Evolutionary conservation across 1,140 invertebrate species (phyloP).

Genomic region (Hestina assimilis): DNA sequence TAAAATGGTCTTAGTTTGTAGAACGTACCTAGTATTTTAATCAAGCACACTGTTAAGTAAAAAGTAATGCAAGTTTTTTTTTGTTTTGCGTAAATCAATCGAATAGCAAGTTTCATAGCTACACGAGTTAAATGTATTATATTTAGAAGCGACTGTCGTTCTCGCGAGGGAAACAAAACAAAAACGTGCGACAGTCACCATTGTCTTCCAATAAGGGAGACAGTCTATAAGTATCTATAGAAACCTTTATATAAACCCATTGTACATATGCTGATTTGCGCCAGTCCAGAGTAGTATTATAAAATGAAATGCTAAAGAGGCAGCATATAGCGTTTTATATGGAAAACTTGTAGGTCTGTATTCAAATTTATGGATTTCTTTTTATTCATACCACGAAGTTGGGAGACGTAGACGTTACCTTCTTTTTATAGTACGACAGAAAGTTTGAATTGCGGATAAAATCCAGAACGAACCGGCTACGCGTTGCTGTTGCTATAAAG

Average conservation of each 20-base stretch:
- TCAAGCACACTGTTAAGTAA: not conserved
- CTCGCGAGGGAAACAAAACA: slow-evolving; percentile 36
- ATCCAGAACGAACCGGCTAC: too few species aligned
- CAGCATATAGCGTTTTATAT: slow-evolving; percentile 37
- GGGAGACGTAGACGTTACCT: not conserved
- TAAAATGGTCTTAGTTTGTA: too few species aligned
- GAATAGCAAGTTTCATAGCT: not conserved
- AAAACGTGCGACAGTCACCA: slow-evolving; percentile 34
- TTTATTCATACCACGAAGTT: not conserved
- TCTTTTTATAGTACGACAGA: not conserved
- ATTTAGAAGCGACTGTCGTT: slow-evolving; percentile 12
- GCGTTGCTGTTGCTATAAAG: too few species aligned
- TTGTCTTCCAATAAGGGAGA: slow-evolving; percentile 52
- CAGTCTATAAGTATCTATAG: slow-evolving; percentile 38
- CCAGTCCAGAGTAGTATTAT: slow-evolving; percentile 43
- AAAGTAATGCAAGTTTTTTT: not conserved
- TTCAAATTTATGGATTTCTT: slow-evolving; percentile 33
- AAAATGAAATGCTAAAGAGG: slow-evolving; percentile 59
- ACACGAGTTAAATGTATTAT: not conserved
- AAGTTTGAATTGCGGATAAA: not conserved
- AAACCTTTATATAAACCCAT: slow-evolving; percentile 40
- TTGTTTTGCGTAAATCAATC: not conserved
- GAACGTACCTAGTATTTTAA: too few species aligned
- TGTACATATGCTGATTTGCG: slow-evolving; percentile 54
- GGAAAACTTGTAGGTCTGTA: slow-evolving; percentile 32